Base-by-base conservation (phyloP, 2,113 vertebrate species). In the Microcebus lehilahytsara region DNA sequence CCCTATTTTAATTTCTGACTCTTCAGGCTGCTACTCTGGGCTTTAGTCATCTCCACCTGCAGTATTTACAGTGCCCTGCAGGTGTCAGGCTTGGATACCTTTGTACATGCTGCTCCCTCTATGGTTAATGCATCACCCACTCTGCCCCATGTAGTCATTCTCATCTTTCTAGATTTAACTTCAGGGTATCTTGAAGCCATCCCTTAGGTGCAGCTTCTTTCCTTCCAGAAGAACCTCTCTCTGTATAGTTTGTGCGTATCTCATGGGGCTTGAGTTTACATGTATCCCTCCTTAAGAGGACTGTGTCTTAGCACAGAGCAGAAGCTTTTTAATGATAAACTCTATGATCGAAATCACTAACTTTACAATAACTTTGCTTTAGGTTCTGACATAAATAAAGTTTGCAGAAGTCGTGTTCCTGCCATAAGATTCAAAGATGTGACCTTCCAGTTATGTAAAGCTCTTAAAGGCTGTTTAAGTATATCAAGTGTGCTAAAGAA, bases 381-480 rank as follows among this genome's bases (percentile, higher is more conserved):
- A 99, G 99, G 97, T 98, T 95, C 96, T 98, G 99, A 98, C 94
- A 98, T 97, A 96, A 98, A 93, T 66, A 99, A 98, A 97, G 92
- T 98, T 77, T 98, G 98, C 74, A 99, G 96, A 98, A 99, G 98
- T 97, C 99, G 97, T 96, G 98, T 99, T 97, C 99, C 99, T 96
- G 98, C 99, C 16, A 96, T 99, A 96, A 98, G 99, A 51, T 99
- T 99, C 20, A 99, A 99, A 98, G 99, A 99, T 72, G 98, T 99
- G 98, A 99, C 99, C 42, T 99, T 99, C 51, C 99, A 99, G 93
- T 95, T 99, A 40, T 99, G 99, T 97, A 99, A 98, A 98, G 98
- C 99, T 87, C 94, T 99, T 89, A 99, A 98, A 98, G 98, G 99
- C 84, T 99, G 99, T 98, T 98, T 99, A 94, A 98, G 95, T 92